Evolutionary conservation across 2,797 vertebrate genomes (phyloP).

Genomic region (Muscicapa comitata): DNA sequence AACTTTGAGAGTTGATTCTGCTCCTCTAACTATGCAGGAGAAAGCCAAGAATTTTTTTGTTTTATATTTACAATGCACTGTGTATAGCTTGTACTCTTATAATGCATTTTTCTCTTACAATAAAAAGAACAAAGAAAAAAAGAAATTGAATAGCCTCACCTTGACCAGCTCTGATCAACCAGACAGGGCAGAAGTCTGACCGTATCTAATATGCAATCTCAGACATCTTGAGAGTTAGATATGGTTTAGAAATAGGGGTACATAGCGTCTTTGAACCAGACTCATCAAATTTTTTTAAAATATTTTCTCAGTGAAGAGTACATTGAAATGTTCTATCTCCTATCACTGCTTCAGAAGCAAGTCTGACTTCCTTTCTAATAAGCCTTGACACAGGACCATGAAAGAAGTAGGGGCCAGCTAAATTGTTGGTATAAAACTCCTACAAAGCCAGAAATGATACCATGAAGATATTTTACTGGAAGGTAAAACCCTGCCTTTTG

Average conservation of each 20-base stretch:
- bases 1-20: background rate
- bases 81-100: background rate
- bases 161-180: conserved; percentile 14
- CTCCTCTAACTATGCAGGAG: background rate
- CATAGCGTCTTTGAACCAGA: background rate
- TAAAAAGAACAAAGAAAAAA: background rate
- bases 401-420: background rate
- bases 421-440: background rate
- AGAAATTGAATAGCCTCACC: conserved; percentile 5
- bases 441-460: background rate
- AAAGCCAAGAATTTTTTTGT: background rate
- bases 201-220: conserved; percentile 41
- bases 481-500: background rate
- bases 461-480: fast-evolving
- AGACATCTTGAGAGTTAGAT: background rate
- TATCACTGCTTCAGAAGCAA: background rate
- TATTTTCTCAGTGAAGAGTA: background rate
- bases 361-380: background rate
- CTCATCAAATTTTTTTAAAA: background rate
- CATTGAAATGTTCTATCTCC: background rate
- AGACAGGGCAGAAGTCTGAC: background rate
- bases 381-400: background rate
- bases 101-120: background rate
- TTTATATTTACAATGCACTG: background rate
- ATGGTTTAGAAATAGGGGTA: background rate